phyloP scores from a whole-genome alignment of 1,140 invertebrate genomes.

The Popillia japonica region DNA sequence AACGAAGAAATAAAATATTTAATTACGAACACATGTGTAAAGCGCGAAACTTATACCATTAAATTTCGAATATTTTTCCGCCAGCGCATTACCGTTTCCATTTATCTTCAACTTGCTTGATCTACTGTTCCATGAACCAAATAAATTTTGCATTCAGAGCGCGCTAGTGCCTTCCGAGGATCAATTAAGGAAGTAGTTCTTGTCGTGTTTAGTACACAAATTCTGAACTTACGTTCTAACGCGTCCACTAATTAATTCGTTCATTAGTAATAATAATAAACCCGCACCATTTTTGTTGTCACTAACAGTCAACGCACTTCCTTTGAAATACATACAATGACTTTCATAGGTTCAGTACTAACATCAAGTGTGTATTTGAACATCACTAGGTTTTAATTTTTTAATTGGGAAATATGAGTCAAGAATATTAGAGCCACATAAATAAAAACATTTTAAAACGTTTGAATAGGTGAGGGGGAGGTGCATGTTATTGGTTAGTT shows the following conservation, averaged over 20 bases:
- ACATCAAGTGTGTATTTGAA: no score
- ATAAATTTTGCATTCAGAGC: slow-evolving; percentile 30
- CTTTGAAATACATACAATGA: background rate
- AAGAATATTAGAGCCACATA: no score
- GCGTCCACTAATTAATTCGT: slow-evolving; percentile 31
- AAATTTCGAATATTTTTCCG: slow-evolving; percentile 27
- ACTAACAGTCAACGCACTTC: background rate
- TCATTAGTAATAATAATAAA: slow-evolving; percentile 25
- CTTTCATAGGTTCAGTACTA: background rate
- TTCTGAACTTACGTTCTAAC: slow-evolving; percentile 26
- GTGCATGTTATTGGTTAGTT: no score
- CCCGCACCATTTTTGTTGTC: background rate
- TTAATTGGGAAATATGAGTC: no score
- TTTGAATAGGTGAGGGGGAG: no score
- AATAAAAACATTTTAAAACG: no score
- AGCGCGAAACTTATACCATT: slow-evolving; percentile 14
- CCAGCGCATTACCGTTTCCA: background rate
- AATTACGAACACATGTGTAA: slow-evolving; percentile 25
- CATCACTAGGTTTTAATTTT: no score
- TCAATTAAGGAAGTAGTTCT: slow-evolving; percentile 15
- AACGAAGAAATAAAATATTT: slow-evolving; percentile 28
- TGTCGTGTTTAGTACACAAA: background rate
- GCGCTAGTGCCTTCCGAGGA: slow-evolving; percentile 12
- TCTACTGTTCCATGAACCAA: slow-evolving; percentile 14
- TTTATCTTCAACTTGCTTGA: slow-evolving; percentile 7